Evolutionary conservation across 2,797 vertebrate species (phyloP), one percentile per base, ranked within the genome.

Genomic region (Syngnathus acus): DNA sequence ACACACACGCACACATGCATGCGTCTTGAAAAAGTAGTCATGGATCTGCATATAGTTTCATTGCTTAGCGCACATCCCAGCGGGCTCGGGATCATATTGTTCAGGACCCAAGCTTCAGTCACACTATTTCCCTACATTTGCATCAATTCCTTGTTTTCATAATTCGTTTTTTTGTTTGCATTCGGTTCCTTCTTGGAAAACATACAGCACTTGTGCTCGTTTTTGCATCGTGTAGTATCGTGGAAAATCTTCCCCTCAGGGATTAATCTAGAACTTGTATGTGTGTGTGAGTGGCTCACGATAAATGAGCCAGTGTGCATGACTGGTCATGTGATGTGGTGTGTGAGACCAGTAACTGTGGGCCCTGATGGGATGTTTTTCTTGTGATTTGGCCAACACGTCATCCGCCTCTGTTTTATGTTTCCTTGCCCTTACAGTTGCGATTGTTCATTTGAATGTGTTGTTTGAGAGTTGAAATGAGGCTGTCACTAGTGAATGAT

Each of bases 401-500:
- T 67, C 76, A 74, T 72, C 71, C 53, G 79, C 68, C 39, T 63
- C 67, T 57, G 70, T 70, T 60, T 72, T 71, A 64, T 72, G 51
- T 74, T 78, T 69, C 68, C 62, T 67, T 72, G 68, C 70, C 70
- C 70, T 76, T 69, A 37, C 13, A 70, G 59, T 73, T 64, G 70
- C 65, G 68, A 68, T 68, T 21, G 77, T 65, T 6, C 59, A 64
- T 72, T 67, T 62, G 43, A 42, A n/a, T 21, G 62, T 65, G 68
- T 58, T 68, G 64, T 60, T 63, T 65, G 67, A 68, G 72, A 71
- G 64, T 65, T 65, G 64, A 82, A 86, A 77, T 82, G 72, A 66
- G 73, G 65, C 71, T 80, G 81, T 86, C 85, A 88, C 77, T 83
- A 86, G 67, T 89, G 83, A 89, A 79, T 84, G 83, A 88, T 87